Percentiles rank a stretch among this genome's conserved stretches.
phyloP scores from a whole-genome alignment of 2,113 vertebrate genomes.

The Crocuta crocuta region DNA sequence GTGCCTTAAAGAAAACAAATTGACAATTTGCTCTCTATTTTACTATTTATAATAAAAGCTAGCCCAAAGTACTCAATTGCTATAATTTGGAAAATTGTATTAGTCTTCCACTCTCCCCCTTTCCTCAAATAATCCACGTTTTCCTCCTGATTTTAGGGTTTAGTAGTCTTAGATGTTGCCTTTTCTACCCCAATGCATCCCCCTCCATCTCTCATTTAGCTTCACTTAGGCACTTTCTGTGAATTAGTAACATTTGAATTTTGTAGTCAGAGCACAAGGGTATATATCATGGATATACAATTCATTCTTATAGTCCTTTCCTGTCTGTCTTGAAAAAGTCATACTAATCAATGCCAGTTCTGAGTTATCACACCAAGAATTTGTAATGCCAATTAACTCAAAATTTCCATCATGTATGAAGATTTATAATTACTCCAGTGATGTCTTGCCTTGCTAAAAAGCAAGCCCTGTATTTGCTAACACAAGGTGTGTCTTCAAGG shows the following conservation, averaged over 20 bases:
- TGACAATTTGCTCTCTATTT: neutral
- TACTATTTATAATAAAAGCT: constrained; percentile 34
- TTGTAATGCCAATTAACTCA: constrained; percentile 79
- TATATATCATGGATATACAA: constrained; percentile 68
- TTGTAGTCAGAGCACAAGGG: constrained; percentile 58
- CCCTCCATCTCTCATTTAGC: neutral
- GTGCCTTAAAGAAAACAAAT: neutral
- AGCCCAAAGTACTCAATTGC: neutral
- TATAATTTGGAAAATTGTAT: constrained; percentile 19
- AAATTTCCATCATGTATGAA: constrained; percentile 64
- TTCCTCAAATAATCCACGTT: neutral
- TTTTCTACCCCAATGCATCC: neutral
- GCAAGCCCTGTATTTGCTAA: constrained; percentile 57
- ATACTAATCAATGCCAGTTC: constrained; percentile 75
- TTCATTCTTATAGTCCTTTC: constrained; percentile 75
- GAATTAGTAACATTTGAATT: constrained; percentile 60
- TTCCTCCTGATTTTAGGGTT: constrained; percentile 35
- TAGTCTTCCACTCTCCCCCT: neutral
- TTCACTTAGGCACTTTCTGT: constrained; percentile 39
- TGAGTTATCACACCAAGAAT: constrained; percentile 77
- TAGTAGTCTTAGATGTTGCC: neutral
- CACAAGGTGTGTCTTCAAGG: constrained; percentile 54
- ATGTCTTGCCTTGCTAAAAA: constrained; percentile 65
- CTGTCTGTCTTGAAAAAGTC: constrained; percentile 77
- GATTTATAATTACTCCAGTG: constrained; percentile 71